These are phyloP conservation scores for Machimus rusticus DNA, from an alignment of 2,888 invertebrate species.

Conservation along the genomic window DNA sequence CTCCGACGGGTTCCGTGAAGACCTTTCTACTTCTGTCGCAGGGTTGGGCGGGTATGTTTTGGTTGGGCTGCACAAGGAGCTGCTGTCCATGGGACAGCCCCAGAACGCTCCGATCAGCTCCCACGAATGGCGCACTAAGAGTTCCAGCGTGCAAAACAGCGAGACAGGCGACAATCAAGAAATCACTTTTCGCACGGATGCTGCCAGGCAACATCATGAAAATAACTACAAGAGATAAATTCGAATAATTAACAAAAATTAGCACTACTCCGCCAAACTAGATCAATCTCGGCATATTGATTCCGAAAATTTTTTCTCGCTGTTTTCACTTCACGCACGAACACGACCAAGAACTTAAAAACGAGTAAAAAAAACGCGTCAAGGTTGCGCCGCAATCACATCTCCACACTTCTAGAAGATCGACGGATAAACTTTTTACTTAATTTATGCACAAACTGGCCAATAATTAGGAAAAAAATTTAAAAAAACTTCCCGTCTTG, in stretches of 20 bases:
- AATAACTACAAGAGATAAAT: neutral
- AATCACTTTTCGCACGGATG: constrained; percentile 2
- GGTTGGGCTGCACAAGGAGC: neutral
- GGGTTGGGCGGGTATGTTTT: constrained; percentile 51
- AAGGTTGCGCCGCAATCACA: constrained; percentile 19
- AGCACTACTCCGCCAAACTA: constrained; percentile 19
- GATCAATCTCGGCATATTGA: constrained; percentile 27
- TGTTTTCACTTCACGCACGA: constrained; percentile 2
- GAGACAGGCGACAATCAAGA: neutral
- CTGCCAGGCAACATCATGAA: constrained; percentile 9
- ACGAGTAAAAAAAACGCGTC: neutral
- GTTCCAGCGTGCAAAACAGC: neutral
- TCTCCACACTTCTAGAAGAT: constrained; percentile 8
- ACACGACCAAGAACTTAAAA: neutral
- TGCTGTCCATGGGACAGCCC: neutral
- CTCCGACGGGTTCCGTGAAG: constrained; percentile 81
- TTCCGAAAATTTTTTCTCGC: neutral
- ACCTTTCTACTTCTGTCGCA: constrained; percentile 86
- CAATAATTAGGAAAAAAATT: constrained; percentile 29
- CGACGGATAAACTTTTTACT: constrained; percentile 14
- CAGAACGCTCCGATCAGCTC: neutral
- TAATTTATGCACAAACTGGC: constrained; percentile 20
- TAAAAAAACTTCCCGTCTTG: neutral
- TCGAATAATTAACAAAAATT: constrained; percentile 11
- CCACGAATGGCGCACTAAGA: constrained; percentile 12